A percentile compares a stretch with the other conserved stretches of the same genome.
Evolutionary conservation across 2,113 vertebrate genomes (phyloP).

Genomic region (Himantopus leucocephalus): DNA sequence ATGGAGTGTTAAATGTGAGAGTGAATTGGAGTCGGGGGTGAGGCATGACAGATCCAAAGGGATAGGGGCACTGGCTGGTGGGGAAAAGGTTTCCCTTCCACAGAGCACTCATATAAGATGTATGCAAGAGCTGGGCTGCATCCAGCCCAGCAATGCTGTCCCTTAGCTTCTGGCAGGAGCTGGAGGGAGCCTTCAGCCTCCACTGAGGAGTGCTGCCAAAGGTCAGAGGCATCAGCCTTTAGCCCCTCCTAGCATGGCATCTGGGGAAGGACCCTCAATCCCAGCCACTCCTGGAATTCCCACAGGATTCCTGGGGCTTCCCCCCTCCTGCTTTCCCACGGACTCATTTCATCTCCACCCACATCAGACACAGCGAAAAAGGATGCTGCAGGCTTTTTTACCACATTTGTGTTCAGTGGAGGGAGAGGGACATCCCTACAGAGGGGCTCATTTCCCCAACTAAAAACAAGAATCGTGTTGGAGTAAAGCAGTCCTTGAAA

Average conservation of each 20-base stretch:
- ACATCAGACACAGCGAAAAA: background rate
- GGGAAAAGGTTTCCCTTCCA: background rate
- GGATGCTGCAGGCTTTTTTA: background rate
- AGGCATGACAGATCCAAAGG: background rate
- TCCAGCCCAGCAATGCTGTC: background rate
- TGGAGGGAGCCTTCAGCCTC: background rate
- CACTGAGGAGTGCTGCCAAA: background rate
- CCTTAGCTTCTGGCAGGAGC: background rate
- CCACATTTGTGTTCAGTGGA: background rate
- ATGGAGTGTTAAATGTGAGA: rapidly evolving
- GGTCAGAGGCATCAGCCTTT: background rate
- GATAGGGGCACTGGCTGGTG: background rate
- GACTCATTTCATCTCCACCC: background rate
- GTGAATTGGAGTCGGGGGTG: background rate
- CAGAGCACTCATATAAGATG: background rate
- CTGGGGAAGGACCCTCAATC: background rate
- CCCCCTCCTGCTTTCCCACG: background rate
- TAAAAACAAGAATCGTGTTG: background rate
- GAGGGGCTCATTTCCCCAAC: background rate
- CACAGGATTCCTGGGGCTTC: background rate
- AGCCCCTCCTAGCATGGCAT: background rate
- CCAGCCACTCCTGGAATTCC: background rate
- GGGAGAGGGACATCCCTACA: background rate
- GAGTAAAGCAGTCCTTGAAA: background rate
- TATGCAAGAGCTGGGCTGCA: background rate